phyloP scores from a whole-genome alignment of 1,140 invertebrate species.

The Zaprionus capensis region DNA sequence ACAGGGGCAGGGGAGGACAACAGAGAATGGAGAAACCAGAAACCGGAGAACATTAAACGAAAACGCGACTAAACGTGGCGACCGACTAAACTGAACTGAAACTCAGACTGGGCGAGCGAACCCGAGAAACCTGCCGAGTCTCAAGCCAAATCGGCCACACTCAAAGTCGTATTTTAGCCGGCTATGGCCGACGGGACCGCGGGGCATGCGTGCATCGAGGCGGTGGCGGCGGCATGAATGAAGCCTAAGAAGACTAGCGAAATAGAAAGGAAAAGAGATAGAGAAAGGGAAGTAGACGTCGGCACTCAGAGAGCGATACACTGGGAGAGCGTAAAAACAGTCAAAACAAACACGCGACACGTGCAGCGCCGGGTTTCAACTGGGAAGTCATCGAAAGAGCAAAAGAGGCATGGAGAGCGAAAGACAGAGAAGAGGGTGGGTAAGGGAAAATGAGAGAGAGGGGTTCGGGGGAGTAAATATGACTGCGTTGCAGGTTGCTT shows the following conservation, averaged over 20 bases:
- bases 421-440: not conserved
- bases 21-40: conserved; percentile 49
- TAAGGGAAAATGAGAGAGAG: not conserved
- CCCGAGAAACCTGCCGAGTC: conserved; percentile 22
- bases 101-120: conserved; percentile 17
- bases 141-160: conserved; percentile 37
- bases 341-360: conserved; percentile 73
- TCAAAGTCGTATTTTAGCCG: conserved; percentile 23
- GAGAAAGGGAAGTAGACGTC: not conserved
- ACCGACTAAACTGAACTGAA: conserved; percentile 73
- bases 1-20: conserved; percentile 9
- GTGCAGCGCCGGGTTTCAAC: conserved; percentile 40
- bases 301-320: conserved; percentile 1
- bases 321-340: conserved; percentile 40
- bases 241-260: not conserved
- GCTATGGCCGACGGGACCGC: conserved; percentile 9
- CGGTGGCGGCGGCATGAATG: conserved; percentile 48
- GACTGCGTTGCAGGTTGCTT: conserved; percentile 18
- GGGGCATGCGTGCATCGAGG: conserved; percentile 64
- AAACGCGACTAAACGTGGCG: conserved; percentile 65
- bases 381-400: not conserved
- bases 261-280: conserved; percentile 8
- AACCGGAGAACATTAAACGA: conserved; percentile 60
- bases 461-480: not conserved
- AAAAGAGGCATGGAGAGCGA: not conserved